Conservation (phyloP, 2,888 invertebrate species). For the Lysandra bellargus region DNA sequence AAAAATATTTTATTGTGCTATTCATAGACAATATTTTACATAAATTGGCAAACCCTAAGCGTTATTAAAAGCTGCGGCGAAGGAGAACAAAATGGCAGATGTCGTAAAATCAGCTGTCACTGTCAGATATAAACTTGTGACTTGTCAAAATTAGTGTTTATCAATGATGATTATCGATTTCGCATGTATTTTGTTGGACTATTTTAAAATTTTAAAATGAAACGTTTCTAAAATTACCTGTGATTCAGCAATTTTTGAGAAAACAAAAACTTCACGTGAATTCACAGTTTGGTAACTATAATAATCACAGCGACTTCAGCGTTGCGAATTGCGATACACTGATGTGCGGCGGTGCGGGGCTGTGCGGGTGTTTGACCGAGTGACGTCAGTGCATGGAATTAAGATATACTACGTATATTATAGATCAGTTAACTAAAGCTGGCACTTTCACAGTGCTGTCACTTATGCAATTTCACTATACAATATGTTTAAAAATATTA, state of each 20-base stretch:
- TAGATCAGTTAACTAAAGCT: too few relatives aligned
- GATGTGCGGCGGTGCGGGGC: neutral
- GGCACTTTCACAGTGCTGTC: too few relatives aligned
- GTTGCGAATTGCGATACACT: neutral
- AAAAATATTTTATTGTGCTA: neutral
- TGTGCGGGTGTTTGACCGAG: constrained; percentile 1
- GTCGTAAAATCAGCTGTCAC: neutral
- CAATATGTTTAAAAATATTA: too few relatives aligned
- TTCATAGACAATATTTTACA: neutral
- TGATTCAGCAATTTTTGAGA: neutral
- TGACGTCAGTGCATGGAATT: neutral
- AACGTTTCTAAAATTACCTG: neutral
- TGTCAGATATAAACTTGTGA: neutral
- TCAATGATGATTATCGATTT: neutral
- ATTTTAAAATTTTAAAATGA: neutral
- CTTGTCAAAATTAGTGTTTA: neutral
- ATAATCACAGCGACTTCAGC: neutral
- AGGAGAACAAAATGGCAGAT: neutral
- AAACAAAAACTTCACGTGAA: neutral
- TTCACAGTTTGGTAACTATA: neutral
- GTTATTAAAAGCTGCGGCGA: neutral
- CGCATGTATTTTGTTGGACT: neutral
- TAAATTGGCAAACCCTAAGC: neutral
- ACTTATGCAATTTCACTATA: too few relatives aligned
- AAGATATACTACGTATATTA: too few relatives aligned